phyloP scores from a whole-genome alignment of 2,113 vertebrate genomes.

The Tychaedon coryphoeus region DNA sequence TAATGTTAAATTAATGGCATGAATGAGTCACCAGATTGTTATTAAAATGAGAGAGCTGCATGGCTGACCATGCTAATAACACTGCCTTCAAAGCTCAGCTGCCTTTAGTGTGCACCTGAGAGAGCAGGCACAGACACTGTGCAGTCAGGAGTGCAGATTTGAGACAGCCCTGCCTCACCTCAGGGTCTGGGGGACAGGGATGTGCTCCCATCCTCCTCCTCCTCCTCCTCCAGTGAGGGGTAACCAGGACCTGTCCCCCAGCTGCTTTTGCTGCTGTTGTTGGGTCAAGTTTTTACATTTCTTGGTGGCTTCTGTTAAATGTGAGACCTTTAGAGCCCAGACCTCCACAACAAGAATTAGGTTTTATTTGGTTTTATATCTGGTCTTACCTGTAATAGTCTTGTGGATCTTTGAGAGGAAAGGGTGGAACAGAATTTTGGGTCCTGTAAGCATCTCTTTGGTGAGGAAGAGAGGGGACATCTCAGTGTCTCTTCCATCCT shows the following conservation, averaged over 20 bases:
- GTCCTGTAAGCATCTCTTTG: not conserved
- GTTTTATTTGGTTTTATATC: not conserved
- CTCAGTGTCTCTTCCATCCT: not conserved
- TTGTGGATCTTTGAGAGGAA: not conserved
- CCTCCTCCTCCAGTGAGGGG: not conserved
- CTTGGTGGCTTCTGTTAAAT: not conserved
- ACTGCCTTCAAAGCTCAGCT: not conserved
- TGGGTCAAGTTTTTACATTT: not conserved
- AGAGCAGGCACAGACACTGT: not conserved
- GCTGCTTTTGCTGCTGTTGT: not conserved
- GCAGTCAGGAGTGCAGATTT: not conserved
- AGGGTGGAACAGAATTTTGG: not conserved
- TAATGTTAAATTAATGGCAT: constrained; percentile 18
- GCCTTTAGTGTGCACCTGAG: not conserved
- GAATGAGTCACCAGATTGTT: constrained; percentile 43
- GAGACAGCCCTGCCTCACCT: not conserved
- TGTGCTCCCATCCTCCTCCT: not conserved
- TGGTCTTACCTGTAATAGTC: not conserved
- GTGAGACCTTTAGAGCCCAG: not conserved
- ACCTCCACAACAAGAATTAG: not conserved
- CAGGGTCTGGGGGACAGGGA: too few relatives aligned
- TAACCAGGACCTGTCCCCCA: not conserved
- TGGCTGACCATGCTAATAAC: constrained; percentile 24
- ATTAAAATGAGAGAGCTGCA: constrained; percentile 24
- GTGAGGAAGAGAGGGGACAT: not conserved